Evolutionary conservation across 30 jellyfish, hydroid and myxozoan genomes (phyloP), one percentile per base, ranked within the genome.

Genomic region (Morbakka virulenta): DNA sequence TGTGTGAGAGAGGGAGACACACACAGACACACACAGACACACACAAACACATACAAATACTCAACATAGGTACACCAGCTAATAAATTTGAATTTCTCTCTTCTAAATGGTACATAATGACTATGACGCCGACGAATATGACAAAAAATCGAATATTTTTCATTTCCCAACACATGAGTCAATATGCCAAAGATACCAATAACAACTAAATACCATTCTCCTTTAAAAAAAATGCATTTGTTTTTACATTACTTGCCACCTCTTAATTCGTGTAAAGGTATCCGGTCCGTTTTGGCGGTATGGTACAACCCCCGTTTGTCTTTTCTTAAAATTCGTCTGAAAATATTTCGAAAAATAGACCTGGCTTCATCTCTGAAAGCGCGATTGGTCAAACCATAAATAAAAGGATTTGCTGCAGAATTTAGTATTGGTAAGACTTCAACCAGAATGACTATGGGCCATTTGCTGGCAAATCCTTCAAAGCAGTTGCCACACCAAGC

Each of bases 331-430:
- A 41, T 41, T 6, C 57, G 57, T 9, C 57, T 41, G 57, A 6
- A 6, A 41, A 41, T 41, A 41, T 41, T 41, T 17, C 57, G 9
- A 17, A 41, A 41, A 6, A 41, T 41, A 41, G 57, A 41, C 17
- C 68, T 69, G 83, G 66, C 82, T 25, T 90, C 93, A 33, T 62
- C 53, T 14, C 97, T 36, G 89, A 73, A 89, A 22, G 69, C 67
- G 35, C 86, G 35, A 75, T 83, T 89, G 91, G 77, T 72, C 61
- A 89, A 69, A 13, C 95, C 89, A 77, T 89, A 89, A 27, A 89
- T 89, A 71, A 89, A 89, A 79, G 94, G 89, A 64, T 89, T 89
- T 47, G 79, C 35, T 14, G 94, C 83, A 21, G 94, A 82, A 52
- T 82, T 83, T 62, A 89, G 64, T 21, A 81, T 74, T 21, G 97